Conservation (phyloP, 2,888 invertebrate species). For the Leucania comma region DNA sequence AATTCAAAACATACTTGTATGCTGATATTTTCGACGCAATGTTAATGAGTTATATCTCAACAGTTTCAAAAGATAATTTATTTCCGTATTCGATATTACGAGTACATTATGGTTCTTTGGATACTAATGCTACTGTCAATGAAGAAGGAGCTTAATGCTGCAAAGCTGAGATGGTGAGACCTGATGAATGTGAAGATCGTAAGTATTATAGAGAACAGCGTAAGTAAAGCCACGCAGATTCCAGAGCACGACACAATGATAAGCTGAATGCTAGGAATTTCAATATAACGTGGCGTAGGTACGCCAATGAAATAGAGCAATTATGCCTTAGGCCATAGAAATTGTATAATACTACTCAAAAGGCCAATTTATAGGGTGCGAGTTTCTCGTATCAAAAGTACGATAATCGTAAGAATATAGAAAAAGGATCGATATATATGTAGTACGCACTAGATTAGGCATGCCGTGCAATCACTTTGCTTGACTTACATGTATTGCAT, state of each 20-base stretch:
- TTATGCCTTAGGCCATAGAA: not conserved
- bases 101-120: not conserved
- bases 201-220: constrained; percentile 22
- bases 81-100: constrained; percentile 1
- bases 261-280: constrained; percentile 1
- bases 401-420: too few species aligned
- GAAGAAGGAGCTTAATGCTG: not conserved
- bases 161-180: not conserved
- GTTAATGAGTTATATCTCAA: not conserved
- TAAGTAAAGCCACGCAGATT: constrained; percentile 23
- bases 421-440: too few species aligned
- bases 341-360: constrained; percentile 18
- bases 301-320: not conserved
- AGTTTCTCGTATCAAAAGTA: too few species aligned
- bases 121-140: not conserved
- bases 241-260: not conserved
- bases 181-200: constrained; percentile 1
- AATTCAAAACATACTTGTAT: constrained; percentile 1
- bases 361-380: too few species aligned
- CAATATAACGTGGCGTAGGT: not conserved
- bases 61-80: not conserved
- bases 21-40: constrained; percentile 11
- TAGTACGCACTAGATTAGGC: too few species aligned
- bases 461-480: too few species aligned
- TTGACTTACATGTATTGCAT: too few species aligned